Conservation (phyloP, 2,113 vertebrate species). For the Agelaius tricolor region DNA sequence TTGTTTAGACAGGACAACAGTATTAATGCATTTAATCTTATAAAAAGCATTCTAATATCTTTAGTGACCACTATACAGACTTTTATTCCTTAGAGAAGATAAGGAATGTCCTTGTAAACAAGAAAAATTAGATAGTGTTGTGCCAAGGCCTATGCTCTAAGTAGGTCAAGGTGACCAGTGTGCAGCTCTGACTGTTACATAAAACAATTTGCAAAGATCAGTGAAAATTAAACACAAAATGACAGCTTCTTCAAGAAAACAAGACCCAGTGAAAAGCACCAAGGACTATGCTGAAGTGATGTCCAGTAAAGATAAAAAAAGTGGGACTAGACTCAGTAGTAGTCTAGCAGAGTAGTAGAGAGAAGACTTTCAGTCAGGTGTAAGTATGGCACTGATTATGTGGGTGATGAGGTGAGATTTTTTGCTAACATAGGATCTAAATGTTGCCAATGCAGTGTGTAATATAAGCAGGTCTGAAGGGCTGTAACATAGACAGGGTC, state of each 20-base stretch:
- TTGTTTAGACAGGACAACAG: background rate
- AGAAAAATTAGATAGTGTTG: slow-evolving; percentile 39
- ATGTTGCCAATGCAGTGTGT: background rate
- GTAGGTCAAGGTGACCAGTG: slow-evolving; percentile 43
- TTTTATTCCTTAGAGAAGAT: slow-evolving; percentile 13
- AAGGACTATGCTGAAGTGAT: background rate
- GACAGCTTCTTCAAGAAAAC: background rate
- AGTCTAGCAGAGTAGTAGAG: background rate
- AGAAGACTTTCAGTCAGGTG: background rate
- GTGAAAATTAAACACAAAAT: slow-evolving; percentile 12
- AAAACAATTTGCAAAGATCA: slow-evolving; percentile 32
- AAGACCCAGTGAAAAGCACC: background rate
- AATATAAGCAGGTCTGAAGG: background rate
- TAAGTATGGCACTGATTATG: background rate
- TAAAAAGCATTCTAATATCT: slow-evolving; percentile 29
- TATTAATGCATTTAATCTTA: background rate
- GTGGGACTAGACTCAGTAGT: background rate
- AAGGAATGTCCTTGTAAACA: slow-evolving; percentile 39
- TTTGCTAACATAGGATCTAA: background rate
- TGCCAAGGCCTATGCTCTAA: slow-evolving; percentile 24
- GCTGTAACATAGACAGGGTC: background rate
- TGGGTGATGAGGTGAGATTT: background rate
- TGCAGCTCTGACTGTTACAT: slow-evolving; percentile 5
- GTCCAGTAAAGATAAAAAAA: background rate
- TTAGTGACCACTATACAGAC: background rate